phyloP scores from a whole-genome alignment of 2,797 vertebrate species.

The Platalea minor region DNA sequence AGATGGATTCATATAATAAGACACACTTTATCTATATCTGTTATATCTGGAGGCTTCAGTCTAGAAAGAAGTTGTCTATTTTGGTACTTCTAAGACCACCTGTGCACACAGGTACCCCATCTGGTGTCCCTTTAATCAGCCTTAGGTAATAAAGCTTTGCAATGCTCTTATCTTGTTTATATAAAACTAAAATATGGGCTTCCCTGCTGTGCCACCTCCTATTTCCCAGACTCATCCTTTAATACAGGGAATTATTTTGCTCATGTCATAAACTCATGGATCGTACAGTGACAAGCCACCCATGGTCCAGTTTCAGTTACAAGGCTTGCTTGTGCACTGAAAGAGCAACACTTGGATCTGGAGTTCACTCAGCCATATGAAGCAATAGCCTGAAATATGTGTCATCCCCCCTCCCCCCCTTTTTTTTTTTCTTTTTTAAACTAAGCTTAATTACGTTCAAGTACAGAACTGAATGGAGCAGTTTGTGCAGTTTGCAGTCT shows the following conservation, averaged over 20 bases:
- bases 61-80: not conserved
- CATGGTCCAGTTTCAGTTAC: not conserved
- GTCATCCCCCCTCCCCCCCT: accelerated
- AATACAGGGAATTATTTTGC: not conserved
- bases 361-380: not conserved
- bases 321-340: not conserved
- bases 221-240: not conserved
- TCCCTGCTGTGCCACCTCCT: not conserved
- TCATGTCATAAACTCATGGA: not conserved
- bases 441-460: not conserved
- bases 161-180: not conserved
- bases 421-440: not conserved
- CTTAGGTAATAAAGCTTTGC: not conserved
- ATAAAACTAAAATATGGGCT: not conserved
- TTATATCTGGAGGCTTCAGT: not conserved
- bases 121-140: not conserved
- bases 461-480: not conserved
- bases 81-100: not conserved
- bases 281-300: not conserved
- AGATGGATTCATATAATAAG: not conserved
- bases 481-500: not conserved
- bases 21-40: not conserved
- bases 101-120: not conserved
- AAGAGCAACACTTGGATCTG: not conserved
- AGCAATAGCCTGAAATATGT: not conserved